Base-by-base conservation (phyloP, 2,797 vertebrate species). In the Chaetophractus vellerosus region DNA sequence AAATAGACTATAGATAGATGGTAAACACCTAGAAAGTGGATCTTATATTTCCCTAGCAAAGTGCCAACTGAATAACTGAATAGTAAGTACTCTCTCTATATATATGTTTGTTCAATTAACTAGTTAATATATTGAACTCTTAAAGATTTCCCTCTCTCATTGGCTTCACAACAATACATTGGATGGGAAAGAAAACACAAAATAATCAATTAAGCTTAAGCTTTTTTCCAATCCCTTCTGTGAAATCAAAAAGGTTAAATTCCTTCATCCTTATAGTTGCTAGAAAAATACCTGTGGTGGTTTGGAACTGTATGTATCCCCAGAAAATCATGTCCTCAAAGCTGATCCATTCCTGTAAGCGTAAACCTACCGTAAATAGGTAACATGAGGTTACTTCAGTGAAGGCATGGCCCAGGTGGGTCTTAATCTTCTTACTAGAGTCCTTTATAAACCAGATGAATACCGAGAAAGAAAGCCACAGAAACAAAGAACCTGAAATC, bases 221-320 rank as follows among this genome's bases (percentile, higher is more conserved):
- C 0, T 81, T 94, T 71, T 38, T 57, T 82, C 50, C 28, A 78
- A 59, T 91, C 76, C 59, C 38, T 95, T 94, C 79, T 45, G 26
- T 83, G 59, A 59, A 83, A 6, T 15, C 31, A 59, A 82, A 90
- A 90, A 86, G 26, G 10, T 14, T 38, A 95, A n/a, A 76, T 21
- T 80, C 19, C 3, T 57, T 75, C 31, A 38, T 41, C 26, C 9
- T 52, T 33, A 21, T 11, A 66, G 12, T 50, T 69, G 45, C 38
- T 41, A 16, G 10, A 75, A 11, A 92, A 50, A 79, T 33, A 18
- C 45, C 45, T 45, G 45, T 45, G 45, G 8, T 45, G 45, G 5
- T 45, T 45, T 45, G 45, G 8, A 45, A 45, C 10, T 45, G 5
- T 45, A 45, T 45, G 10, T 45, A 45, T 8, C 45, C 45, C 45